These are phyloP conservation scores for Nothura maculosa DNA, from an alignment of 2,797 vertebrate genomes.

Conservation along the genomic window DNA sequence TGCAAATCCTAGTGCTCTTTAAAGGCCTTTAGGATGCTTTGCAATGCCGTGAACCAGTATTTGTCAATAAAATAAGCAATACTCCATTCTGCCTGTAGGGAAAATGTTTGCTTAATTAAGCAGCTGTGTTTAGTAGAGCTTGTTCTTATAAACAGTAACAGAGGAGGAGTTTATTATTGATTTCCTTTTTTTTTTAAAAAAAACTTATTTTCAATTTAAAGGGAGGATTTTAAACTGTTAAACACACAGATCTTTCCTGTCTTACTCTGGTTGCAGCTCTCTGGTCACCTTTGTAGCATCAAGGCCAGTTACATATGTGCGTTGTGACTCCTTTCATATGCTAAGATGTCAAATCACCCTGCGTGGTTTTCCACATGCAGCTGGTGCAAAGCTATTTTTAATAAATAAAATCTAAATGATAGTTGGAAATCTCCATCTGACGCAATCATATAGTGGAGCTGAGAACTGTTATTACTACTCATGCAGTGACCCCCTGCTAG, in stretches of 20 bases:
- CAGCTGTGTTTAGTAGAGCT: not conserved
- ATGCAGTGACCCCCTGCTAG: not conserved
- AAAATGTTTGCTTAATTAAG: not conserved
- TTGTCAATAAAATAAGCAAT: not conserved
- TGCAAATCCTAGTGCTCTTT: not conserved
- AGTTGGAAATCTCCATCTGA: not conserved
- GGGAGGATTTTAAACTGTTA: not conserved
- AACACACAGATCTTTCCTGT: too few relatives aligned
- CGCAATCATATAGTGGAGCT: not conserved
- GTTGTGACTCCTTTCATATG: rapidly evolving
- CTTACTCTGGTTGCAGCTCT: not conserved
- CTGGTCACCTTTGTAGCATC: not conserved
- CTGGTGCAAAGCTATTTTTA: not conserved
- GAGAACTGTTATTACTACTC: not conserved
- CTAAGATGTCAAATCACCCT: not conserved
- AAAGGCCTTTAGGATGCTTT: not conserved
- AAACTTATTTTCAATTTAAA: not conserved
- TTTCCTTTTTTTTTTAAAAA: not conserved
- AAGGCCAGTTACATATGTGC: not conserved
- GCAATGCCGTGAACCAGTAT: not conserved
- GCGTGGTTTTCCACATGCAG: not conserved
- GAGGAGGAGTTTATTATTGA: not conserved
- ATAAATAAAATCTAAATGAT: not conserved
- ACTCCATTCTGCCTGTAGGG: not conserved
- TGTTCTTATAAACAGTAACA: not conserved